Evolutionary conservation across 2,113 vertebrate genomes (phyloP).

Genomic region (Tinamus guttatus): DNA sequence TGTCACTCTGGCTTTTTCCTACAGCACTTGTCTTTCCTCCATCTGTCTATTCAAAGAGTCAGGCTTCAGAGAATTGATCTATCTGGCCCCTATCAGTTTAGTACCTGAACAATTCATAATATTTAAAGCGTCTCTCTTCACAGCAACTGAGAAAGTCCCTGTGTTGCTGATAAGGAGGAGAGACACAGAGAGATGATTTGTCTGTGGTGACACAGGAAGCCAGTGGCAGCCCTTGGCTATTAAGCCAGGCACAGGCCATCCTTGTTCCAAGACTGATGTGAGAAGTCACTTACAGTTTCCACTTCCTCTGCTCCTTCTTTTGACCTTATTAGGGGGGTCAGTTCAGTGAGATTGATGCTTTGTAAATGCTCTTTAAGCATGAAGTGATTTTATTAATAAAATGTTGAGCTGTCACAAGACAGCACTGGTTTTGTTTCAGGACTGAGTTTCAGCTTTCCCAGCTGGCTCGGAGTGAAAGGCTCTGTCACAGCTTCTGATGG

Average conservation of each 20-base stretch:
- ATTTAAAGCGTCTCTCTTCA: background rate
- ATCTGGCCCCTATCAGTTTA: accelerated
- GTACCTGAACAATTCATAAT: background rate
- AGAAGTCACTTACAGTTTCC: background rate
- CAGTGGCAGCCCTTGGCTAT: accelerated
- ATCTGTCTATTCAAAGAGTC: background rate
- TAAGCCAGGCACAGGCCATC: background rate
- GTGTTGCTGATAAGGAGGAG: background rate
- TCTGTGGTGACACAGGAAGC: background rate
- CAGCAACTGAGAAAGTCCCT: background rate
- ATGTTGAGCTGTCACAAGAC: background rate
- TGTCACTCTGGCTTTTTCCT: background rate
- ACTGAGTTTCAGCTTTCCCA: accelerated
- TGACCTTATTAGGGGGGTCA: background rate
- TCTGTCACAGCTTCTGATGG: background rate
- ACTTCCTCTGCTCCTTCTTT: background rate
- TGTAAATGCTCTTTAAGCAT: background rate
- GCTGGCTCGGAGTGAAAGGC: accelerated
- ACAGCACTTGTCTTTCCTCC: background rate
- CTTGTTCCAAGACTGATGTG: background rate
- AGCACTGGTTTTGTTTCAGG: accelerated
- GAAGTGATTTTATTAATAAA: accelerated
- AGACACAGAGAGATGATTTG: accelerated
- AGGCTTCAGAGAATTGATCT: background rate
- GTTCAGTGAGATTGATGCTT: background rate